These are phyloP conservation scores for Eledona agricola DNA, from an alignment of 2,888 invertebrate species.

Conservation along the genomic window DNA sequence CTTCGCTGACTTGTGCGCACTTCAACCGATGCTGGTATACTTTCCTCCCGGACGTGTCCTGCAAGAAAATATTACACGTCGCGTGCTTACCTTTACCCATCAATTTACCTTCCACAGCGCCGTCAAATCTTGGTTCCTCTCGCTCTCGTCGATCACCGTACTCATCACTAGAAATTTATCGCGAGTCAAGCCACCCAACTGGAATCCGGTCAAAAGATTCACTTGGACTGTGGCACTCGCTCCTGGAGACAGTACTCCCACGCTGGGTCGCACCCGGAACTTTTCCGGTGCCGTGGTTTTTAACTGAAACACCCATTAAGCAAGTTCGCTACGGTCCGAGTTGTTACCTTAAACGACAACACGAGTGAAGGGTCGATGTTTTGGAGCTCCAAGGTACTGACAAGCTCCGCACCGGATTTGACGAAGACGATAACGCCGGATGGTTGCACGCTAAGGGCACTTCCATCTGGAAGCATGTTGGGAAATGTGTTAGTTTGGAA, in stretches of 20 bases:
- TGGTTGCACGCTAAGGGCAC: conserved; percentile 72
- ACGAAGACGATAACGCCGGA: conserved; percentile 76
- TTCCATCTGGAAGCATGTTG: conserved; percentile 58
- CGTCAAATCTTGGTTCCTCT: conserved; percentile 69
- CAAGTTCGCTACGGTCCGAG: background rate
- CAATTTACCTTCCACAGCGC: conserved; percentile 76
- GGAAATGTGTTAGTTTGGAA: background rate
- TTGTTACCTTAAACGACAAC: conserved; percentile 74
- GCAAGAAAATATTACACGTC: conserved; percentile 31
- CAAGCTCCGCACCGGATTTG: conserved; percentile 72
- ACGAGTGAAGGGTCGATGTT: conserved; percentile 68
- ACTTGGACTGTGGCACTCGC: conserved; percentile 74
- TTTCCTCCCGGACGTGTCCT: conserved; percentile 56
- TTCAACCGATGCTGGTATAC: conserved; percentile 77
- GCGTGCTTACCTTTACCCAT: background rate
- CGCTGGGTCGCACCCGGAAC: conserved; percentile 90
- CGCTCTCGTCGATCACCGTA: conserved; percentile 70
- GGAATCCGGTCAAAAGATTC: conserved; percentile 78
- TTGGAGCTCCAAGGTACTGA: conserved; percentile 73
- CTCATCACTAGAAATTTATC: conserved; percentile 93
- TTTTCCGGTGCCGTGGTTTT: conserved; percentile 97
- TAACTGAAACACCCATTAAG: conserved; percentile 68
- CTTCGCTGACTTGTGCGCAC: conserved; percentile 67
- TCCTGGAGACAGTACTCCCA: conserved; percentile 76
- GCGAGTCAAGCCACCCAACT: conserved; percentile 72